Evolutionary conservation across 1,140 invertebrate species (phyloP).

Genomic region (Drosophila watanabei): DNA sequence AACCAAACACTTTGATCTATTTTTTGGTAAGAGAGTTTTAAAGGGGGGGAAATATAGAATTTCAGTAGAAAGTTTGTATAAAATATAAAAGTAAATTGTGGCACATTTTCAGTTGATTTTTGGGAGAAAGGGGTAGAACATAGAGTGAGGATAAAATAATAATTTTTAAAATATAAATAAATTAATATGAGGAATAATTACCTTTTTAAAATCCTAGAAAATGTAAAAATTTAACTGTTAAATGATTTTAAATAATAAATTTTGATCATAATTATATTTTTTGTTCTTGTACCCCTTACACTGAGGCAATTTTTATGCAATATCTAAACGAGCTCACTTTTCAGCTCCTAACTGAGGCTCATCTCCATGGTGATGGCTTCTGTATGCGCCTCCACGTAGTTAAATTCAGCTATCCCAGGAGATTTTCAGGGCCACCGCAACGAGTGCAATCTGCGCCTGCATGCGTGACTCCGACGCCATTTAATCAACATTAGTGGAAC

Average conservation of each 20-base stretch:
- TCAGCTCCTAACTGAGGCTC: not conserved
- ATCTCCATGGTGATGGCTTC: slow-evolving; percentile 16
- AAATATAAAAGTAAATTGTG: not conserved
- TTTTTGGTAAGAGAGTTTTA: not conserved
- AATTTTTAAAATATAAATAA: not conserved
- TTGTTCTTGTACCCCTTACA: not conserved
- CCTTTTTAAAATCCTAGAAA: too few species aligned
- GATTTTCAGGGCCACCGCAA: slow-evolving; percentile 34
- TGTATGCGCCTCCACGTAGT: slow-evolving; percentile 11
- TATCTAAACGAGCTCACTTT: not conserved
- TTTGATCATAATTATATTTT: not conserved
- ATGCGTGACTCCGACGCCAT: slow-evolving; percentile 61
- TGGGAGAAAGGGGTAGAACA: not conserved
- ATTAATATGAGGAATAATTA: too few species aligned
- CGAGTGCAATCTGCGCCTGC: slow-evolving; percentile 53
- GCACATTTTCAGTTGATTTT: not conserved
- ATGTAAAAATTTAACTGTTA: too few species aligned
- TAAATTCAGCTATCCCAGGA: slow-evolving; percentile 29
- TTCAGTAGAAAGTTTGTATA: not conserved
- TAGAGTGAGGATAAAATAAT: not conserved
- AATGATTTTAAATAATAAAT: too few species aligned
- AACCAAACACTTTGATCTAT: slow-evolving; percentile 27
- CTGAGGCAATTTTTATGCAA: not conserved
- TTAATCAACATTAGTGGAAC: slow-evolving; percentile 77
- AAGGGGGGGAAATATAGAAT: not conserved